These are phyloP conservation scores for Lytechinus pictus DNA, from an alignment of 35 echinoderm and acorn worm genomes.

Conservation along the genomic window DNA sequence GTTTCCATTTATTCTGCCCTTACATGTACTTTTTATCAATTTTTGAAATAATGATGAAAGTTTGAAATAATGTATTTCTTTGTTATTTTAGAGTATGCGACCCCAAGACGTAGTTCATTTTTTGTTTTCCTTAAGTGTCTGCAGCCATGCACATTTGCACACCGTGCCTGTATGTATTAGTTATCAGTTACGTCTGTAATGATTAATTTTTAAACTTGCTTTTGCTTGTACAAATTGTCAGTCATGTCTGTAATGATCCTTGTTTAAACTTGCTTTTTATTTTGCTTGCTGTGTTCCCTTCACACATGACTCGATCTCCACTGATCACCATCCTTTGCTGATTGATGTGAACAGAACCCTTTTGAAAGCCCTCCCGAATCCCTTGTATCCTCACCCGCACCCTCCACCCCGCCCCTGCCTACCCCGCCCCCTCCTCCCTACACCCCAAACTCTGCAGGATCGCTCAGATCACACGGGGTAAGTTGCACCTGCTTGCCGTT, in stretches of 20 bases:
- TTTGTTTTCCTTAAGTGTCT: too few relatives aligned
- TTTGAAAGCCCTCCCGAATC: background rate
- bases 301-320: background rate
- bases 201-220: too few relatives aligned
- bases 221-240: background rate
- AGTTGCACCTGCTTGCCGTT: background rate
- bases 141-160: too few relatives aligned
- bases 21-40: too few relatives aligned
- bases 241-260: background rate
- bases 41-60: too few relatives aligned
- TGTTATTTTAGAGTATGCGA: too few relatives aligned
- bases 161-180: too few relatives aligned
- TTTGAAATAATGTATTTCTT: too few relatives aligned
- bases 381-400: background rate
- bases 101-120: too few relatives aligned
- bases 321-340: background rate
- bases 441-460: background rate
- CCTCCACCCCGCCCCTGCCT: background rate
- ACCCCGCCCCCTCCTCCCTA: background rate
- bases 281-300: conserved; percentile 10
- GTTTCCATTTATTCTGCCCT: too few relatives aligned
- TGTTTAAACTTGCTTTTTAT: background rate
- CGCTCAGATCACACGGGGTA: background rate
- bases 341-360: background rate
- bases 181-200: too few relatives aligned